Evolutionary conservation across 2,797 vertebrate genomes (phyloP).

Genomic region (Steatocranus sp.): DNA sequence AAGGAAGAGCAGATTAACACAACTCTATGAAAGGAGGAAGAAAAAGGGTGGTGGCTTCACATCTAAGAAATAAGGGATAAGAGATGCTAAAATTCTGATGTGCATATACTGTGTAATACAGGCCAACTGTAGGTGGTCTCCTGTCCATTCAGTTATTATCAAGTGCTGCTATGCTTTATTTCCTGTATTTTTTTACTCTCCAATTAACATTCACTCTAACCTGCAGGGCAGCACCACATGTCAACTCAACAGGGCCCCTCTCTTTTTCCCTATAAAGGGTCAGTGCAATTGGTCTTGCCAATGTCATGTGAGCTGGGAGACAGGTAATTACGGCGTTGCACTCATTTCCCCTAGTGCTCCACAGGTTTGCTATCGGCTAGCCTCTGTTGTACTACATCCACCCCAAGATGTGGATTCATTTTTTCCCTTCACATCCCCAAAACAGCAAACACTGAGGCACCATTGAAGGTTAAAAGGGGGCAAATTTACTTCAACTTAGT

Average conservation of each 20-base stretch:
- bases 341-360: background rate
- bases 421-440: background rate
- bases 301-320: conserved; percentile 22
- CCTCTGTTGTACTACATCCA: background rate
- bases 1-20: background rate
- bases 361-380: background rate
- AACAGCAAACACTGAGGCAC: background rate
- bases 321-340: conserved; percentile 46
- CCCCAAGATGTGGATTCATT: background rate
- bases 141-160: background rate
- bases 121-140: background rate
- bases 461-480: background rate
- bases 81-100: background rate
- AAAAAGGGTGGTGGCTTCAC: background rate
- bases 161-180: background rate
- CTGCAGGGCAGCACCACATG: conserved; percentile 9
- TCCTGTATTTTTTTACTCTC: background rate
- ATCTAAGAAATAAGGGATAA: background rate
- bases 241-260: background rate
- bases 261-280: conserved; percentile 9
- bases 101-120: background rate
- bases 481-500: background rate
- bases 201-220: conserved; percentile 30
- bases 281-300: conserved; percentile 5
- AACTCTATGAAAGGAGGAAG: background rate